Base-by-base conservation (phyloP, 1,140 invertebrate species). In the Adoxophyes honmai region DNA sequence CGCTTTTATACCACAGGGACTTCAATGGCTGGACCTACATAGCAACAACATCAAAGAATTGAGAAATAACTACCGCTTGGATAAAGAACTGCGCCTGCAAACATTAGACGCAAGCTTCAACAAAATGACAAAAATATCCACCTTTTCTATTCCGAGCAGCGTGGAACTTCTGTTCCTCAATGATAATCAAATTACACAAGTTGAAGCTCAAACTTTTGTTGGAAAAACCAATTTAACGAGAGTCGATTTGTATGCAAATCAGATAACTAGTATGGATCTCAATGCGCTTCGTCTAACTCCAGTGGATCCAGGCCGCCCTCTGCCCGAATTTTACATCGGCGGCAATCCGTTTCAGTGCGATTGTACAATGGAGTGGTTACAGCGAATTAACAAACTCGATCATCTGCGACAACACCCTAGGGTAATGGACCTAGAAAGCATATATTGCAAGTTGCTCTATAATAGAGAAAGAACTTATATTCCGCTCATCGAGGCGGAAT, bases 1-100 rank as follows among this genome's bases (percentile, higher is more conserved):
- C 82, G 92, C 94, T 10, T 90, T 97, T 55, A 92, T 98, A 44
- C 96, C 97, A 0, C 78, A 88, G 39, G 94, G 93, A 60, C 90
- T 98, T 57, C 94, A 96, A 69, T 97, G 96, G 96, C 87, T 98
- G 37, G 96, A 98, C 86, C 90, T 98, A 69, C 96, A 97, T 84
- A 94, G 94, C 74, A 98, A 98, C 87, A 93, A 94, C 73, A 94
- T 98, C 60, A 91, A 92, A 74, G 93, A 96, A 71, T 89, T 98
- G 0, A 93, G 94, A 15, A 96, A 96, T 87, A 93, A 93, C 67
- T 95, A 95, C 70, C 90, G 91, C 5, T 76, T 94, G 34, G 94
- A 94, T 61, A 87, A 90, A 37, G 92, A 95, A 70, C 77, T 96
- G 4, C 91, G 91, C 9, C 81, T 97, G 52, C 93, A 95, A 86